Percentiles rank a stretch among this genome's conserved stretches.
phyloP scores from a whole-genome alignment of 2,113 vertebrate species.

The Eira barbara region DNA sequence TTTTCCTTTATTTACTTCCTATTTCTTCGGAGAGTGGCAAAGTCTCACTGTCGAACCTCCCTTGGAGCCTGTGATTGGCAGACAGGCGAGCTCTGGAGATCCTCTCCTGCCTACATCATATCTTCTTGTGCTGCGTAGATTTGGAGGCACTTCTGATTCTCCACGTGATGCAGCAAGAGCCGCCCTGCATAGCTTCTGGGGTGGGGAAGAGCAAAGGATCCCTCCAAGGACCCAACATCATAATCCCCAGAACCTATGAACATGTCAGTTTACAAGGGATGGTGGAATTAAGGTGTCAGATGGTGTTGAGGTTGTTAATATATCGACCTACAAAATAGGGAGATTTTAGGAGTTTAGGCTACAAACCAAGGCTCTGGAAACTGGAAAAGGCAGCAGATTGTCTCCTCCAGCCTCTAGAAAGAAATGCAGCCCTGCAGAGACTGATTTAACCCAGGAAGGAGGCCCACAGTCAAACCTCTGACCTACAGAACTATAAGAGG shows the following conservation, averaged over 20 bases:
- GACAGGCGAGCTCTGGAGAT: background rate
- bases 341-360: background rate
- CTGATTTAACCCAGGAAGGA: background rate
- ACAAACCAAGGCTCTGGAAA: background rate
- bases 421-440: background rate
- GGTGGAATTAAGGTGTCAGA: background rate
- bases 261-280: background rate
- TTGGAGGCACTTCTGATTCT: background rate
- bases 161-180: rapidly evolving
- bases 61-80: background rate
- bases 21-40: background rate
- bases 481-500: background rate
- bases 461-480: background rate
- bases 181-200: rapidly evolving
- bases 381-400: background rate
- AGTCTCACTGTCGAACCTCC: background rate
- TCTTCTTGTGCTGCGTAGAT: rapidly evolving
- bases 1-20: constrained; percentile 59
- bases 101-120: background rate
- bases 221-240: background rate
- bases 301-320: background rate
- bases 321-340: background rate
- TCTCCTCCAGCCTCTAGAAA: background rate
- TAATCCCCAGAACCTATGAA: background rate
- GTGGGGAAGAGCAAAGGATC: background rate